Evolutionary conservation across 1,140 invertebrate genomes (phyloP).

Genomic region (Drosophila sproati): DNA sequence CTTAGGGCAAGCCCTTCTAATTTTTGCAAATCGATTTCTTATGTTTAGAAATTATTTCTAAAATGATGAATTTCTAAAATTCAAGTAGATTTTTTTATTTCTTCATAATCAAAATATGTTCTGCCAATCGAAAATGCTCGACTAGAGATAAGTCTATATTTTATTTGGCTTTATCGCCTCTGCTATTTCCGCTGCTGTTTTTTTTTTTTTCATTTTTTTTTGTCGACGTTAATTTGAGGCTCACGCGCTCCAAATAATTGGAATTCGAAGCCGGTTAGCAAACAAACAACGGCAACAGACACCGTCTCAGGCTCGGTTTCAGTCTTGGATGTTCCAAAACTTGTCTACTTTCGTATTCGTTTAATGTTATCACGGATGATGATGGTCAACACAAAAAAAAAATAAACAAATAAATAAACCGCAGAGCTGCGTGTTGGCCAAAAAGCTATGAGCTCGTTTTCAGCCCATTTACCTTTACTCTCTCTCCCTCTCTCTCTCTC

Average conservation of each 20-base stretch:
- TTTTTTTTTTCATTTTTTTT: neutral
- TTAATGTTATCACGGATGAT: constrained; percentile 73
- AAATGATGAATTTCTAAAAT: no score
- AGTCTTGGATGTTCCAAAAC: constrained; percentile 34
- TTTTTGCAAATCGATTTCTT: no score
- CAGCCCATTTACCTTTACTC: neutral
- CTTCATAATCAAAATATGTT: no score
- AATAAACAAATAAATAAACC: constrained; percentile 8
- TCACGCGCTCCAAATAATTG: constrained; percentile 78
- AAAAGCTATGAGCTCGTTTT: neutral
- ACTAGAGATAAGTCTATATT: neutral
- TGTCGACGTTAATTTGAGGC: constrained; percentile 65
- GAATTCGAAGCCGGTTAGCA: constrained; percentile 77
- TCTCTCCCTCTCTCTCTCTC: constrained; percentile 4
- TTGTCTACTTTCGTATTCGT: constrained; percentile 80
- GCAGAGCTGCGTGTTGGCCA: constrained; percentile 30
- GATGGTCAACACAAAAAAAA: constrained; percentile 15
- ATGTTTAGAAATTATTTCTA: no score
- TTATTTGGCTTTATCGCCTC: constrained; percentile 78
- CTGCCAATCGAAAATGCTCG: no score
- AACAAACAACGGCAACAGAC: constrained; percentile 12
- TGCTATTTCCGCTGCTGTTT: constrained; percentile 79
- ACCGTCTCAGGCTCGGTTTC: constrained; percentile 13
- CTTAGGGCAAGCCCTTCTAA: no score
- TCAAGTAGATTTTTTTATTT: no score